Evolutionary conservation across 2,888 invertebrate species (phyloP).

Genomic region (Andrena haemorrhoa): DNA sequence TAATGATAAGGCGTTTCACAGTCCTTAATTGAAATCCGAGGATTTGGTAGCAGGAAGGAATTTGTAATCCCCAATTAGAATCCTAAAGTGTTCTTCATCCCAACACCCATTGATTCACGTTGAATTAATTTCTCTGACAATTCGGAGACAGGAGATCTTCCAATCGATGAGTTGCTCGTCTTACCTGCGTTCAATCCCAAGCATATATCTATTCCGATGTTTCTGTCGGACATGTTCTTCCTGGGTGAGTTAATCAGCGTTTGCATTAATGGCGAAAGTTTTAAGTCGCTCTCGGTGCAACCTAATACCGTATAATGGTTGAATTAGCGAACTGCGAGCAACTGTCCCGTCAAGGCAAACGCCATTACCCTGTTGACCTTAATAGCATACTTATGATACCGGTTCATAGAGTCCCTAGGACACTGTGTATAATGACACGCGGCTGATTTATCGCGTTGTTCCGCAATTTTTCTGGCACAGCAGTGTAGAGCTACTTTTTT

Average conservation of each 20-base stretch:
- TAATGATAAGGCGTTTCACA: too few species aligned
- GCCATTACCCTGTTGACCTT: constrained; percentile 66
- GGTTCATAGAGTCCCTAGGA: constrained; percentile 26
- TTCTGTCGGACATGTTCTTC: not conserved
- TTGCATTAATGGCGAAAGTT: constrained; percentile 55
- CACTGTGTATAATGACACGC: constrained; percentile 30
- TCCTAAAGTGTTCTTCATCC: not conserved
- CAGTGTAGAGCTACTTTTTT: not conserved
- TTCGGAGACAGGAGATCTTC: not conserved
- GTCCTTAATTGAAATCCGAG: too few species aligned
- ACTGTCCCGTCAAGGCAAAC: constrained; percentile 63
- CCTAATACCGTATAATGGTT: constrained; percentile 39
- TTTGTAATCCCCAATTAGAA: not conserved
- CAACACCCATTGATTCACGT: not conserved
- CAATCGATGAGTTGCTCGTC: not conserved
- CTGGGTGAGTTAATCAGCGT: constrained; percentile 31
- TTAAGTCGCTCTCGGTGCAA: constrained; percentile 32
- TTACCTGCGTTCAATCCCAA: not conserved
- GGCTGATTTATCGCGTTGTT: constrained; percentile 38
- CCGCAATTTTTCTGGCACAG: constrained; percentile 1
- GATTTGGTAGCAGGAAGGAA: too few species aligned
- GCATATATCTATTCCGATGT: not conserved
- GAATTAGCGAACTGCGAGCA: constrained; percentile 52
- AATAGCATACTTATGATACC: constrained; percentile 63
- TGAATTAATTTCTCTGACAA: not conserved